Conservation (phyloP, 2,888 invertebrate genomes). For the Nemoura dubitans region DNA sequence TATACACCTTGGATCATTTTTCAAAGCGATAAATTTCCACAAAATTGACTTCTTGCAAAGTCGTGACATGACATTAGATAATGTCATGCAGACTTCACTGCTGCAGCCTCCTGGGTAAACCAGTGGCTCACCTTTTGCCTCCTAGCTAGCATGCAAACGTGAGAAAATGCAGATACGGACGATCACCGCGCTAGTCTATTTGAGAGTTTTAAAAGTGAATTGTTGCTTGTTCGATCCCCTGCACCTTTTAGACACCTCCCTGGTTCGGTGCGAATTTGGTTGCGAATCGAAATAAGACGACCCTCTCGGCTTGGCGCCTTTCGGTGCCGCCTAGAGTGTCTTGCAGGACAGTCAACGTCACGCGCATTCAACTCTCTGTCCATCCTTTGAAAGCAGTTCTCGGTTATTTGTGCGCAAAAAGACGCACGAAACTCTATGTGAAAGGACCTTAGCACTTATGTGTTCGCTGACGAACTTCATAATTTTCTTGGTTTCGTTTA, state of each 20-base stretch:
- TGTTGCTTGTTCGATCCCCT: not conserved
- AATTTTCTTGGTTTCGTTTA: no score
- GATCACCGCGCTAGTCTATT: not conserved
- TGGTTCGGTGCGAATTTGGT: not conserved
- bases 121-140: not conserved
- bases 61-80: not conserved
- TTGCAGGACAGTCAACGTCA: not conserved
- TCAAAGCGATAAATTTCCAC: not conserved
- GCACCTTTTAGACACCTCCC: not conserved
- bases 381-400: not conserved
- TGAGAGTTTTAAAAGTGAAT: no score
- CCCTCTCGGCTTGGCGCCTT: not conserved
- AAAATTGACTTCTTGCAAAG: not conserved
- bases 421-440: not conserved
- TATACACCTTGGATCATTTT: not conserved
- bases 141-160: not conserved
- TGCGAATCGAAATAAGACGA: not conserved
- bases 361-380: not conserved
- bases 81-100: not conserved
- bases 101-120: no score
- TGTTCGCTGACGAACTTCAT: no score
- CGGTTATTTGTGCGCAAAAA: not conserved
- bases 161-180: not conserved
- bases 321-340: not conserved
- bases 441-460: not conserved